Base-by-base conservation (phyloP, 2,797 vertebrate genomes). In the Bryconaethiops microstoma region DNA sequence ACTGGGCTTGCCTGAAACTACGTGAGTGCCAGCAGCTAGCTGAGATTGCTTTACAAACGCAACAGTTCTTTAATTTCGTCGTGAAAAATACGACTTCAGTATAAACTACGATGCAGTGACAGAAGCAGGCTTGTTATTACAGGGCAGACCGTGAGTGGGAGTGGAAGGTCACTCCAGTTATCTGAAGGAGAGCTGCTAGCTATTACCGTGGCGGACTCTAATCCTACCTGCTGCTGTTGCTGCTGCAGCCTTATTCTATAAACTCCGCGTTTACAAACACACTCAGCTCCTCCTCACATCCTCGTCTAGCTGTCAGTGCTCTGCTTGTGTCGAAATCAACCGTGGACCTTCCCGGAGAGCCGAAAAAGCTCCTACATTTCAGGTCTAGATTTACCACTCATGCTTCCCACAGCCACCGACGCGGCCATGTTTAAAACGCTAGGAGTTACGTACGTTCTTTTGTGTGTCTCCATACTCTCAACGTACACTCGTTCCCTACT, bases 351-450 rank as follows among this genome's bases (percentile, higher is more conserved):
- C 17, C 52, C 6, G 23, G 4, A 25, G 48, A 39, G 3, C 19
- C 54, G 12, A 40, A n/a, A 14, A 23, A 17, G 1, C 23, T 7
- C 7, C 52, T 75, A 57, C 40, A 77, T 54, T 55, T 63, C 42
- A 19, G 7, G 35, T 67, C 63, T 79, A 50, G 45, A 42, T 16
- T 57, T 9, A 62, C 52, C 70, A 76, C 39, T 23, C 6, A 5
- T 75, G 50, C 69, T 45, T 67, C 35, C 19, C 35, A n/a, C n/a
- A n/a, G n/a, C n/a, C n/a, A 77, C 74, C 60, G 13, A n/a, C 55
- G 68, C 76, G 81, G 82, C 88, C 86, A 88, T 87, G 81, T 87
- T 88, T 80, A 78, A 82, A 63, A 71, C 70, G 82, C 84, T 83
- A 81, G 79, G 54, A 2, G 19, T 48, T 73, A 65, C 76, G 83